Base-by-base conservation (phyloP, 2,113 vertebrate genomes). In the Brachirus orientalis region DNA sequence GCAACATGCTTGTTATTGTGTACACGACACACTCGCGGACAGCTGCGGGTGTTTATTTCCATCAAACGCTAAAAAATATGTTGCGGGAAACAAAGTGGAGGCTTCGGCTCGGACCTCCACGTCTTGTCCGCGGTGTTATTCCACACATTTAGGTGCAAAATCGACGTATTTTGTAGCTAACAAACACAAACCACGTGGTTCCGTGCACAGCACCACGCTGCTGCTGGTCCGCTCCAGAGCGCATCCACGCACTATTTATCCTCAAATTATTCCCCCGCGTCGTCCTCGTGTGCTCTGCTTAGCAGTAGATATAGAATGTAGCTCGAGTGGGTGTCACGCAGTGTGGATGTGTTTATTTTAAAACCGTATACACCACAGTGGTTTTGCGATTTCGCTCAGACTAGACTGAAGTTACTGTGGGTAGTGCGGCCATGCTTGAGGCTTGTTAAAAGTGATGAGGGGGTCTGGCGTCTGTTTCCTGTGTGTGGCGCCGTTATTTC, bases 121-220 rank as follows among this genome's bases (percentile, higher is more conserved):
- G 3, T 33, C 72, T 43, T 11, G 17, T 7, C 5, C 2, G n/a
- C 4, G 53, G 2, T 17, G 46, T 75, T 77, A 75, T 73, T 89
- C 62, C 36, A 58, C 57, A 59, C 74, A 80, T 94, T 93, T 85
- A 45, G 40, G 57, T 63, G 84, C 51, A 72, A 93, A 94, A 92
- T 89, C 83, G 82, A 79, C 77, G 90, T 69, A 91, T 94, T 95
- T 91, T 86, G 91, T 89, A 89, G 90, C 90, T 90, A 94, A 93
- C 94, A 95, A 96, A 95, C 95, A 96, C 14, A 92, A 95, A 95
- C 95, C 95, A 96, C 95, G 95, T 96, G 95, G 94, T 95, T 93
- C 76, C 88, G 80, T n/a, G 52, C 75, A 88, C 92, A 85, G 91
- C 94, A 92, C 76, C n/a, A n/a, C n/a, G n/a, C n/a, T n/a, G 94